Base-by-base conservation (phyloP, 2,797 vertebrate species). In the Lithobates sylvaticus region DNA sequence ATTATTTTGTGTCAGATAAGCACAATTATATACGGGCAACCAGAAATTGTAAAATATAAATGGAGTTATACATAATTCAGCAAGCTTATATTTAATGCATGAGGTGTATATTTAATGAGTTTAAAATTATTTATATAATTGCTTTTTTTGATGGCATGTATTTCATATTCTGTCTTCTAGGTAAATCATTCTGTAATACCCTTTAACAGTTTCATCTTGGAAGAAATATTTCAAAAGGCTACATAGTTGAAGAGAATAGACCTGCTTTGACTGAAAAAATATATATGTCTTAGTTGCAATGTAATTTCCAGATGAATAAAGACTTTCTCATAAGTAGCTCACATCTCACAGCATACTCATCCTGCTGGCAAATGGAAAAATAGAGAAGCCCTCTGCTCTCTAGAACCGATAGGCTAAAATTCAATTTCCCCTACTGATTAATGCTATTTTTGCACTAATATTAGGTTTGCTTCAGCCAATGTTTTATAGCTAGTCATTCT, bases 371-470 rank as follows among this genome's bases (percentile, higher is more conserved):
- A 88, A 86, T 88, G 76, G 88, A 36, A 81, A 72, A 79, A 88
- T 72, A 90, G 76, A 78, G 36, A 89, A 83, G 42, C 71, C 27
- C 88, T 86, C 39, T 87, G 18, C 81, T 78, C 70, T 88, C 5
- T 91, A 88, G 90, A 76, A 89, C 80, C 89, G 82, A 87, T 58
- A 85, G 67, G 54, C 69, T 90, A 88, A 91, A 91, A 91, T 90
- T 91, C 72, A 89, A 71, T 89, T 88, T 92, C 88, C 85, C 88
- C 58, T 54, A 91, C 89, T 83, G 89, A 89, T 89, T 90, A 92
- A 89, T 91, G 88, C 81, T 92, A 86, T 91, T 93, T 93, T 92
- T 90, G 88, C 85, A 84, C 84, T 88, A 89, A 81, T 91, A 78
- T 89, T 90, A 90, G 86, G 78, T 88, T 92, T 91, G 54, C 86